Evolutionary conservation across 2,888 invertebrate genomes (phyloP).

Genomic region (Zhengitettix transpicula): DNA sequence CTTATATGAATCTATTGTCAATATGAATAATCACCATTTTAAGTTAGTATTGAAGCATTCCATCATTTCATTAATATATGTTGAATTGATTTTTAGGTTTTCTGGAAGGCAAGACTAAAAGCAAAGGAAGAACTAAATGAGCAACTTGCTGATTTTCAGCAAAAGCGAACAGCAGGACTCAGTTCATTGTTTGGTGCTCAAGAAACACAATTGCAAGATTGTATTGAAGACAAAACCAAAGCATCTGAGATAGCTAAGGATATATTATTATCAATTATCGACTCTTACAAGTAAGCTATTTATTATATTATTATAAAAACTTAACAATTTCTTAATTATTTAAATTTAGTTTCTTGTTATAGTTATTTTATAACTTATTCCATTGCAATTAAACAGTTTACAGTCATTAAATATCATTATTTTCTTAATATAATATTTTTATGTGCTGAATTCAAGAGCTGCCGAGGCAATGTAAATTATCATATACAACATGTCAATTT

Average conservation of each 20-base stretch:
- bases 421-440: too few species aligned
- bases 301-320: too few species aligned
- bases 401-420: too few species aligned
- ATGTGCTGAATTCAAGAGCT: too few species aligned
- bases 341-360: too few species aligned
- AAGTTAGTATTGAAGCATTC: background rate
- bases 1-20: background rate
- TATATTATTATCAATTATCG: conserved; percentile 53
- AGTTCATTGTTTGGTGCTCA: conserved; percentile 79
- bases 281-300: conserved; percentile 42
- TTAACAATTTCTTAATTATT: too few species aligned
- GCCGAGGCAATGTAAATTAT: too few species aligned
- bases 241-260: conserved; percentile 61
- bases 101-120: conserved; percentile 71
- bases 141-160: conserved; percentile 69
- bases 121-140: conserved; percentile 68
- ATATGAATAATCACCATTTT: background rate
- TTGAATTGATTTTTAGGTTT: conserved; percentile 32
- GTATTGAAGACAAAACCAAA: conserved; percentile 59
- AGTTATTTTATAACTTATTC: too few species aligned
- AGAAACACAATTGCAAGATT: conserved; percentile 61
- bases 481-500: too few species aligned
- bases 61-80: background rate
- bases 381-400: too few species aligned
- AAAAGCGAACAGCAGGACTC: conserved; percentile 76